Percentiles rank a stretch among this genome's conserved stretches.
Evolutionary conservation across 2,797 vertebrate genomes (phyloP).

Genomic region (Lophius americanus): DNA sequence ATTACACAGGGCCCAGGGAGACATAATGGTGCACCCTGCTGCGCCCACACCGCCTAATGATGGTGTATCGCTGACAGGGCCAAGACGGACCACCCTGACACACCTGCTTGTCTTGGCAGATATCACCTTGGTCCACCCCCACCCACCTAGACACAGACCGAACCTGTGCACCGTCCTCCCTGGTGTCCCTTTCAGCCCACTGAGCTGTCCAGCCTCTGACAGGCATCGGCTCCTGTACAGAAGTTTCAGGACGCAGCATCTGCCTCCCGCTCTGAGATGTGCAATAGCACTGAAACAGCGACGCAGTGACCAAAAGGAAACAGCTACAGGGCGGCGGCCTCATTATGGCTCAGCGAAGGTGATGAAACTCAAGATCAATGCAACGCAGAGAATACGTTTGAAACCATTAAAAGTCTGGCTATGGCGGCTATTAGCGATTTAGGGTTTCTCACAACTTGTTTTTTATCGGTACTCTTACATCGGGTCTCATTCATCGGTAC

Average conservation of each 20-base stretch:
- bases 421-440: constrained; percentile 10
- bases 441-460: neutral
- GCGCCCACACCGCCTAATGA: constrained; percentile 95
- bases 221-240: constrained; percentile 15
- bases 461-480: neutral
- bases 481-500: too few relatives aligned
- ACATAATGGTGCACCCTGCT: constrained; percentile 93
- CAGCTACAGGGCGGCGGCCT: constrained; percentile 52
- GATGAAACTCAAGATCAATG: constrained; percentile 70
- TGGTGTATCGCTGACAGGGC: constrained; percentile 90
- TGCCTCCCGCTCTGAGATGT: constrained; percentile 37
- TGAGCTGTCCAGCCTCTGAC: constrained; percentile 29
- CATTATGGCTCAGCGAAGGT: constrained; percentile 57
- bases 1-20: constrained; percentile 99
- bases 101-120: constrained; percentile 92
- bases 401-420: constrained; percentile 38
- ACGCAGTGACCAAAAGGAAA: constrained; percentile 49
- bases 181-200: constrained; percentile 29
- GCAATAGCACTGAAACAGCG: constrained; percentile 42
- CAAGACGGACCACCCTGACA: constrained; percentile 84
- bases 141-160: constrained; percentile 40
- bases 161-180: constrained; percentile 25
- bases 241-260: constrained; percentile 15
- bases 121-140: constrained; percentile 45
- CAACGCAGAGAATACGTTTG: constrained; percentile 23